Base-by-base conservation (phyloP, 2,113 vertebrate species). In the Conger conger region DNA sequence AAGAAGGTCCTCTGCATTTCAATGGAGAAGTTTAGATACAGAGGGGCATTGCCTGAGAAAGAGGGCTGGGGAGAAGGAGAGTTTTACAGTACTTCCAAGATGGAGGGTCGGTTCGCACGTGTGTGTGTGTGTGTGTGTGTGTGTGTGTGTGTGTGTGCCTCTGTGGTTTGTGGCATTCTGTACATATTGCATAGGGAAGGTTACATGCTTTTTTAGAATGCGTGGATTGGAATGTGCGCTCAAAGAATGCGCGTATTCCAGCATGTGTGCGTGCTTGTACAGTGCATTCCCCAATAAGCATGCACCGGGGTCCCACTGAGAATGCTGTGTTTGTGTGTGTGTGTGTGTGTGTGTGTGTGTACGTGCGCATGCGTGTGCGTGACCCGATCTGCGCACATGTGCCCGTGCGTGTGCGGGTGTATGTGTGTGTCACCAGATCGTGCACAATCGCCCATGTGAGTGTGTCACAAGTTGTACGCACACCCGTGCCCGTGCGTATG, bases 1-100 rank as follows among this genome's bases (percentile, higher is more conserved):
- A 83, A 83, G 82, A 40, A 35, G 73, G 68, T 6, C 77, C 77
- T 60, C 76, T 84, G 83, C 77, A 84, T 79, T 79, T 84, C 37
- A 80, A 79, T 60, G 77, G 50, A 42, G 16, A 78, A 50, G 83
- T 84, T 50, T 54, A n/a, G n/a, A 23, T 42, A 77, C 38, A n/a
- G 53, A 57, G 33, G 54, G 76, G 68, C 3, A 18, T 60, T 50
- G 37, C 20, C 23, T 76, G 81, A 33, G 53, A 38, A 40, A 37
- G 54, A 82, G 30, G 15, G 80, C 3, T 3, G 15, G 54, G 53
- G 80, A 57, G 80, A 82, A 53, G 9, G 68, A 73, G n/a, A 73
- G 68, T 13, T 30, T 73, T n/a, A 73, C 68, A 73, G 68, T 33
- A 73, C 15, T 73, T 33, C 9, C 0, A 33, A 73, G 27, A 33